phyloP scores from a whole-genome alignment of 1,140 invertebrate genomes.

The Lepeophtheirus salmonis region DNA sequence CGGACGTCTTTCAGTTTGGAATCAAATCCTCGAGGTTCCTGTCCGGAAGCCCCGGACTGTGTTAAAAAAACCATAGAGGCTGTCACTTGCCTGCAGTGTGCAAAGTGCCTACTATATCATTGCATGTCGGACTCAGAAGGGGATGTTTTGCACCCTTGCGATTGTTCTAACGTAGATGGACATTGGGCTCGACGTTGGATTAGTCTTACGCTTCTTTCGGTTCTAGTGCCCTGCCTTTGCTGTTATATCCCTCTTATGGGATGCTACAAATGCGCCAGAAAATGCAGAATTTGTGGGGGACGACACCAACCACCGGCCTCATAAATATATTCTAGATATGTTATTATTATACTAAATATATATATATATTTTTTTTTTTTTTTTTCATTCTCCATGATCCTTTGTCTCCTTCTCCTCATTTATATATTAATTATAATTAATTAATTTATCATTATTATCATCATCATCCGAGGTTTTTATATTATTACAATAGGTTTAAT shows the following conservation, averaged over 20 bases:
- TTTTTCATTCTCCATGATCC: no score
- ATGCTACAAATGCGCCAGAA: constrained; percentile 46
- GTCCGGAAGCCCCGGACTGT: constrained; percentile 70
- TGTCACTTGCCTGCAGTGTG: constrained; percentile 62
- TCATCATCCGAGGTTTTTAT: no score
- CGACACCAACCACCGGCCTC: constrained; percentile 29
- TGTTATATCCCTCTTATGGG: constrained; percentile 68
- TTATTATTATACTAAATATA: no score
- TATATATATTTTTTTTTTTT: no score
- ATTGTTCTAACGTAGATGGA: constrained; percentile 40
- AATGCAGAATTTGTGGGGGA: constrained; percentile 33
- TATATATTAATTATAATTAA: no score
- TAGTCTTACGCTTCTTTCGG: constrained; percentile 57
- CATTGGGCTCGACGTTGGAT: constrained; percentile 46
- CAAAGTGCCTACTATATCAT: constrained; percentile 74
- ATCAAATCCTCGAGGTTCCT: constrained; percentile 57
- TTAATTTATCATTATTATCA: no score
- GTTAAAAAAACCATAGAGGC: constrained; percentile 55
- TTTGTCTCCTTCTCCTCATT: no score
- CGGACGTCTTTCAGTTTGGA: constrained; percentile 39
- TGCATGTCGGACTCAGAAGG: constrained; percentile 65
- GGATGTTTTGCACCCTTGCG: constrained; percentile 53
- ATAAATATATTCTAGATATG: not conserved
- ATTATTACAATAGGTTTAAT: no score
- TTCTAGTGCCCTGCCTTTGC: constrained; percentile 78